Evolutionary conservation across 2,113 vertebrate species (phyloP).

Genomic region (Phylloscopus trochiloides): DNA sequence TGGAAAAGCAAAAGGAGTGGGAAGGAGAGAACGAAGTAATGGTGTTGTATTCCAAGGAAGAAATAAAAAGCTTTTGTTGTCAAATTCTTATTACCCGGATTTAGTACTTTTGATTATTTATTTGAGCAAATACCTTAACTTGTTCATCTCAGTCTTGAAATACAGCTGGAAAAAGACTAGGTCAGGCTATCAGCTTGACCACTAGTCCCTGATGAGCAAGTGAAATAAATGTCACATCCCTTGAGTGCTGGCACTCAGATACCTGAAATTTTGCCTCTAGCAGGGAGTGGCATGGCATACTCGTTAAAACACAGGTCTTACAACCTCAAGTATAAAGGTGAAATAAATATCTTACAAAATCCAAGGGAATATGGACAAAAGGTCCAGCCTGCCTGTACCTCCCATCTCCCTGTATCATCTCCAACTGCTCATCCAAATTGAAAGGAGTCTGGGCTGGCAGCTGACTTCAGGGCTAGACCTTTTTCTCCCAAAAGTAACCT

Average conservation of each 20-base stretch:
- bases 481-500: neutral
- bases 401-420: neutral
- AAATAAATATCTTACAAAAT: neutral
- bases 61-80: constrained; percentile 34
- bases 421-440: neutral
- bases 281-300: neutral
- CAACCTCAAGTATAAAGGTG: neutral
- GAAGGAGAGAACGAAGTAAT: neutral
- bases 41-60: neutral
- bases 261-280: neutral
- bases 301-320: neutral
- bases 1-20: constrained; percentile 18
- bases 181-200: neutral
- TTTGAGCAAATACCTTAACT: neutral
- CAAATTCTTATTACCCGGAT: constrained; percentile 7
- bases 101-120: constrained; percentile 25
- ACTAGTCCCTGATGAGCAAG: neutral
- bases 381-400: neutral
- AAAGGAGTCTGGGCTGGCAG: neutral
- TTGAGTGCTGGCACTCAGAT: neutral
- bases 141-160: neutral
- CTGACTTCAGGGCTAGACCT: neutral
- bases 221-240: neutral
- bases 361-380: neutral
- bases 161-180: neutral